phyloP scores from a whole-genome alignment of 2,888 invertebrate genomes.

The Perizoma affinitatum region DNA sequence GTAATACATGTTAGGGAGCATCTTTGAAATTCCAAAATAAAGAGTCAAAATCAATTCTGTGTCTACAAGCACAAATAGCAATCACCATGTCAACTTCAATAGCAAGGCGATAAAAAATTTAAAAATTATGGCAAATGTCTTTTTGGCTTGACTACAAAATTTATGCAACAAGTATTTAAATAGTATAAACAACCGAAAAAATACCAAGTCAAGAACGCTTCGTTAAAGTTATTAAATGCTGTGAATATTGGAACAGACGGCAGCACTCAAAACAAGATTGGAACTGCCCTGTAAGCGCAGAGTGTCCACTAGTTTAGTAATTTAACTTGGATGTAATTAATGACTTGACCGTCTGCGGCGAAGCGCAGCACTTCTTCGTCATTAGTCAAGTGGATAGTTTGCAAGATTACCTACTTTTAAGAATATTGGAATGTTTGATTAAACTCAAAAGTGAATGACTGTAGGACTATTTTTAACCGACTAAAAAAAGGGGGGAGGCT shows the following conservation, averaged over 20 bases:
- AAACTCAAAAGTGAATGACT: background rate
- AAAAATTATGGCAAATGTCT: too few species aligned
- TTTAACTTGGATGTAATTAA: slow-evolving; percentile 62
- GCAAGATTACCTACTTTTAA: slow-evolving; percentile 38
- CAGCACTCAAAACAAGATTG: slow-evolving; percentile 27
- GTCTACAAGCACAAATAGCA: too few species aligned
- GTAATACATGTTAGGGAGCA: background rate
- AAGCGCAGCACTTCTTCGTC: slow-evolving; percentile 46
- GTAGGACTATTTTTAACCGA: too few species aligned
- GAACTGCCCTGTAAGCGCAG: slow-evolving; percentile 23
- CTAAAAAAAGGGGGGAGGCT: too few species aligned
- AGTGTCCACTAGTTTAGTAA: slow-evolving; percentile 43
- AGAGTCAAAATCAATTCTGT: too few species aligned
- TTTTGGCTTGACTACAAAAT: too few species aligned
- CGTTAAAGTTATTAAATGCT: slow-evolving; percentile 22
- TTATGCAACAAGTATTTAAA: too few species aligned
- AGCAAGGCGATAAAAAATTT: too few species aligned
- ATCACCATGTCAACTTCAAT: too few species aligned
- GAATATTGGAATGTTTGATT: slow-evolving; percentile 27
- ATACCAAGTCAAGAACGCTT: too few species aligned
- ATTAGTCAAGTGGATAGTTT: slow-evolving; percentile 54
- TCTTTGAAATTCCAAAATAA: background rate
- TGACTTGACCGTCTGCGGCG: slow-evolving; percentile 56
- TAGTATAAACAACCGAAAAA: too few species aligned
- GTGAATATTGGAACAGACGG: slow-evolving; percentile 28